These are phyloP conservation scores for Hypotaenidia okinawae DNA, from an alignment of 2,797 vertebrate genomes.

Conservation along the genomic window DNA sequence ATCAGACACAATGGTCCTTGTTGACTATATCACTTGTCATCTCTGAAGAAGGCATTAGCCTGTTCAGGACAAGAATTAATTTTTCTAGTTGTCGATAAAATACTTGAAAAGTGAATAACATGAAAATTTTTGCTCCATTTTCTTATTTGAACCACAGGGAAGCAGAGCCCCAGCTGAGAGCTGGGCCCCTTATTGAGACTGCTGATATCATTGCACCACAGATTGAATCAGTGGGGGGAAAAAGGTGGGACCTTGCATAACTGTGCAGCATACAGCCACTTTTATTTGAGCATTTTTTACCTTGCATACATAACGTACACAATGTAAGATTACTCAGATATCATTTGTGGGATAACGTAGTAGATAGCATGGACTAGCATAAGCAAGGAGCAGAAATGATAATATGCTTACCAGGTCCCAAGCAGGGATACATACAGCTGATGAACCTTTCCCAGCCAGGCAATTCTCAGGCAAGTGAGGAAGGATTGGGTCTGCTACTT, in stretches of 20 bases:
- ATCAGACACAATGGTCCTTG: not conserved
- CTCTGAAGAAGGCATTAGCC: not conserved
- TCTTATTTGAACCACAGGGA: not conserved
- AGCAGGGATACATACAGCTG: rapidly evolving
- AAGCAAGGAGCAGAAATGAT: not conserved
- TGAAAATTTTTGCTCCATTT: not conserved
- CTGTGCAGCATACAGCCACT: no score
- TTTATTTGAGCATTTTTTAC: not conserved
- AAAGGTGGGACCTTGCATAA: not conserved
- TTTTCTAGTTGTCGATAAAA: not conserved
- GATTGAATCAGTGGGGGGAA: not conserved
- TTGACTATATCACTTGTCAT: not conserved
- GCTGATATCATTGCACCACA: not conserved
- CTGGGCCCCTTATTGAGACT: not conserved
- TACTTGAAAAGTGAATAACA: not conserved
- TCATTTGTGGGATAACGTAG: not conserved
- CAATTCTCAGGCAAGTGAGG: not conserved
- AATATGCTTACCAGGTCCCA: not conserved
- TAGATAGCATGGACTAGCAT: not conserved
- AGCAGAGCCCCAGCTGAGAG: not conserved
- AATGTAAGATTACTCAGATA: not conserved
- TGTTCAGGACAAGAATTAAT: not conserved
- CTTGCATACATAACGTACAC: rapidly evolving
- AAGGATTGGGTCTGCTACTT: not conserved
- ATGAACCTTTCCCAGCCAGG: not conserved